Percentiles rank a stretch among this genome's conserved stretches.
Conservation (phyloP, 2,888 invertebrate genomes). For the Nesidiocoris tenuis region DNA sequence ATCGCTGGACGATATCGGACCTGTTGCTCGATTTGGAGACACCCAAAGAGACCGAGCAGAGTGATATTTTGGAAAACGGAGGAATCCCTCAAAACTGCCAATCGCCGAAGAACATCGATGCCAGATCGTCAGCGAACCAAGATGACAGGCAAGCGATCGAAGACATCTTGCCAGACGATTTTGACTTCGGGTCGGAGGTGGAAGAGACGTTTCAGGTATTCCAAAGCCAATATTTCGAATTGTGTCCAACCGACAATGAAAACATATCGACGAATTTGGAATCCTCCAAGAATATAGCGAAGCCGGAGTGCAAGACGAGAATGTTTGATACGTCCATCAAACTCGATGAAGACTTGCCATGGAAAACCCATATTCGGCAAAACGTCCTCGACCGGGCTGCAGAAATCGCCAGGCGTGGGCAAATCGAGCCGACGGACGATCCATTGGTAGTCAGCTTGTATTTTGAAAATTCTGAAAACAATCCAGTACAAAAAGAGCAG, state of each 20-base stretch:
- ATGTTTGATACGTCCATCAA: slow-evolving; percentile 27
- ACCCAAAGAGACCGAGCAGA: no score
- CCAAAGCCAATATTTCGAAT: not conserved
- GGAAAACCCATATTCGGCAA: slow-evolving; percentile 9
- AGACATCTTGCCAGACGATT: not conserved
- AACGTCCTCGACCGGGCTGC: slow-evolving; percentile 4
- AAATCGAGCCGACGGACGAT: not conserved
- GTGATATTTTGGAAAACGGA: no score
- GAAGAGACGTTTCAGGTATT: not conserved
- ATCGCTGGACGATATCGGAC: no score
- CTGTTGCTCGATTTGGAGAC: no score
- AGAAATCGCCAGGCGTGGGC: slow-evolving; percentile 5
- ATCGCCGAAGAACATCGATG: not conserved
- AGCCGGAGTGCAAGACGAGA: not conserved
- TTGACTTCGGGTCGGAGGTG: not conserved
- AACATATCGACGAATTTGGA: not conserved
- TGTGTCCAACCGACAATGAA: not conserved
- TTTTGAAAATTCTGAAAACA: slow-evolving; percentile 15
- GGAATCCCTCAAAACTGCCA: not conserved
- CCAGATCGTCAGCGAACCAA: not conserved
- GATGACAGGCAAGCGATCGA: not conserved
- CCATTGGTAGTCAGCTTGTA: slow-evolving; percentile 29
- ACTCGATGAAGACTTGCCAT: slow-evolving; percentile 16
- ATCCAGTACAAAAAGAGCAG: slow-evolving; percentile 18
- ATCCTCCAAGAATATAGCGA: not conserved